These are phyloP conservation scores for Nysson spinosus DNA, from an alignment of 2,888 invertebrate species.

Conservation along the genomic window DNA sequence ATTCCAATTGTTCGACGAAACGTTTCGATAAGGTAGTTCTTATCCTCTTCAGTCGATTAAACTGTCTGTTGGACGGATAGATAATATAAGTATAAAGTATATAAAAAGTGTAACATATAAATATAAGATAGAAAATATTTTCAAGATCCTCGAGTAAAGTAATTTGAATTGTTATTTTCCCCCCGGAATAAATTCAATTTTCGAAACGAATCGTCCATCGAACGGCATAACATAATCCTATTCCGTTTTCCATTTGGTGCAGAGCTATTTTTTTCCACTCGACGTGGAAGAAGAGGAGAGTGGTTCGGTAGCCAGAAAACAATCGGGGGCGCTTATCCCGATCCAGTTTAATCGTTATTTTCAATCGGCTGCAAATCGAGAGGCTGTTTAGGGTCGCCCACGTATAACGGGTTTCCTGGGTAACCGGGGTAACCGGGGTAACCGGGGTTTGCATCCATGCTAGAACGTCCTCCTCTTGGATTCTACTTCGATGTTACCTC, in stretches of 20 bases:
- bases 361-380: constrained; percentile 45
- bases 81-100: too few species aligned
- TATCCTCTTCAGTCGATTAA: too few species aligned
- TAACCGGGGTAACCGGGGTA: constrained; percentile 15
- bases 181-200: constrained; percentile 21
- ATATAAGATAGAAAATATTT: too few species aligned
- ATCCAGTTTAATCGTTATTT: constrained; percentile 51
- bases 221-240: constrained; percentile 37
- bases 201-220: constrained; percentile 14
- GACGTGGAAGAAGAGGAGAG: constrained; percentile 5
- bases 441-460: neutral
- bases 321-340: constrained; percentile 39
- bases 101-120: too few species aligned
- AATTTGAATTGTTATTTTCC: too few species aligned
- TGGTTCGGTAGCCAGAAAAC: constrained; percentile 14
- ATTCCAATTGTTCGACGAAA: too few species aligned
- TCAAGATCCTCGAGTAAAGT: too few species aligned
- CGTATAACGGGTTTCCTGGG: constrained; percentile 14
- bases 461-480: constrained; percentile 1
- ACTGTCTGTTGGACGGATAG: too few species aligned
- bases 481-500: constrained; percentile 35
- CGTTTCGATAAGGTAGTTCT: too few species aligned
- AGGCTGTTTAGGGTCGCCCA: constrained; percentile 36
- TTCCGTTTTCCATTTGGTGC: constrained; percentile 37
- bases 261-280: constrained; percentile 13